Evolutionary conservation across 35 echinoderm and acorn worm genomes (phyloP).

Genomic region (Ptychodera flava): DNA sequence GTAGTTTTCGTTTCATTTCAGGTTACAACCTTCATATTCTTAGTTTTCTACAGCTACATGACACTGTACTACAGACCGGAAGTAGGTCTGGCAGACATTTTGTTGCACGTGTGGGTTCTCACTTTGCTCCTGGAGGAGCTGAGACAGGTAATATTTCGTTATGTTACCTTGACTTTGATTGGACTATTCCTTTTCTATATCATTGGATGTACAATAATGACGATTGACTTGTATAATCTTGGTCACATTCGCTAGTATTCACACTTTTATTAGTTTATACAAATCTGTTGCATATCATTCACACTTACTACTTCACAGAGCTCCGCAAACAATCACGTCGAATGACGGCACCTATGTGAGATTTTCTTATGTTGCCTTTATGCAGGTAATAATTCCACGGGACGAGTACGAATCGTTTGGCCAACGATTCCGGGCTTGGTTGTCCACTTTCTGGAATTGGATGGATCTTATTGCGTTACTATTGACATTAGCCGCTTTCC

Average conservation of each 20-base stretch:
- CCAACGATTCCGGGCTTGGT: not conserved
- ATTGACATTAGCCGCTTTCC: not conserved
- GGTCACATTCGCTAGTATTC: no score
- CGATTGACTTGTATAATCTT: no score
- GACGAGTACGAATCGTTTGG: not conserved
- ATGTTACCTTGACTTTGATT: no score
- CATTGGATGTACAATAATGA: no score
- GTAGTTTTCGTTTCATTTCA: no score
- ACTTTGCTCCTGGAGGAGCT: not conserved
- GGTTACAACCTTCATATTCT: not conserved
- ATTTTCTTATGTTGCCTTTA: no score
- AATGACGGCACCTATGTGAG: no score
- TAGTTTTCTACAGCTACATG: not conserved
- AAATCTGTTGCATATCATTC: no score
- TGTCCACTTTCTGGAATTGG: not conserved
- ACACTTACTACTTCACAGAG: no score
- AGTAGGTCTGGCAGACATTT: not conserved
- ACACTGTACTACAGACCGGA: not conserved
- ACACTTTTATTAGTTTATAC: no score
- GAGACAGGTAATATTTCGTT: not conserved
- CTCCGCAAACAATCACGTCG: no score
- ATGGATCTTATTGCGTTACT: not conserved
- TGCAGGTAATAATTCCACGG: not conserved
- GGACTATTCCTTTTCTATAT: no score
- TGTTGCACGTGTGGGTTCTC: not conserved